These are phyloP conservation scores for Gila robusta DNA, from an alignment of 2,797 vertebrate species.

Conservation along the genomic window DNA sequence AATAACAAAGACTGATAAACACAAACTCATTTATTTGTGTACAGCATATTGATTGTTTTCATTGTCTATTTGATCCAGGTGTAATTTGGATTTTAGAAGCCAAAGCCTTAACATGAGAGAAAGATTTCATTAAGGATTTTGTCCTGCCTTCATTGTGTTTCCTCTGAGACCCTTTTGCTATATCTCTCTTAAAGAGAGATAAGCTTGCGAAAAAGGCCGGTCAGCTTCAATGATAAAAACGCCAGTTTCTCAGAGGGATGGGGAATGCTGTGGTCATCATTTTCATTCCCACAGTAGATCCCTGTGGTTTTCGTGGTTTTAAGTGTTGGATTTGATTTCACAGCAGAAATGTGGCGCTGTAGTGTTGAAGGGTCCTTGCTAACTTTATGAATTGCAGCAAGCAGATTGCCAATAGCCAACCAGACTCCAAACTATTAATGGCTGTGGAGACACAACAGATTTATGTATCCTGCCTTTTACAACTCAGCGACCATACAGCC, in stretches of 20 bases:
- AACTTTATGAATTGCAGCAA: conserved; percentile 36
- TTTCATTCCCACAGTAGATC: conserved; percentile 49
- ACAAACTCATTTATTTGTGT: not conserved
- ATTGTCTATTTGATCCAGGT: conserved; percentile 10
- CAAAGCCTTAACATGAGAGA: conserved; percentile 7
- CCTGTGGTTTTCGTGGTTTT: conserved; percentile 24
- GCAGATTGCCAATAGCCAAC: conserved; percentile 23
- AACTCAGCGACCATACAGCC: not conserved
- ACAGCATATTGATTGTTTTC: not conserved
- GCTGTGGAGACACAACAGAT: conserved; percentile 14
- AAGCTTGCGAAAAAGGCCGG: conserved; percentile 18
- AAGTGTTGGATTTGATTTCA: conserved; percentile 42
- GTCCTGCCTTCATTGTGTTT: not conserved
- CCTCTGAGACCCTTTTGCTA: conserved; percentile 1
- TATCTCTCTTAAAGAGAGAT: conserved; percentile 29
- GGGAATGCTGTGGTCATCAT: conserved; percentile 64
- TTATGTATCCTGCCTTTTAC: conserved; percentile 16
- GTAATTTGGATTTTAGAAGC: conserved; percentile 9
- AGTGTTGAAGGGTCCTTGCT: not conserved
- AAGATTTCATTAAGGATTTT: not conserved
- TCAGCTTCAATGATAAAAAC: conserved; percentile 47
- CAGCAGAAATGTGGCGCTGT: conserved; percentile 37
- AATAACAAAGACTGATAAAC: not conserved
- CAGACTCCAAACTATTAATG: conserved; percentile 38
- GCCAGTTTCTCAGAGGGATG: conserved; percentile 37